Base-by-base conservation (phyloP, 2,113 vertebrate species). In the Corythoichthys intestinalis region DNA sequence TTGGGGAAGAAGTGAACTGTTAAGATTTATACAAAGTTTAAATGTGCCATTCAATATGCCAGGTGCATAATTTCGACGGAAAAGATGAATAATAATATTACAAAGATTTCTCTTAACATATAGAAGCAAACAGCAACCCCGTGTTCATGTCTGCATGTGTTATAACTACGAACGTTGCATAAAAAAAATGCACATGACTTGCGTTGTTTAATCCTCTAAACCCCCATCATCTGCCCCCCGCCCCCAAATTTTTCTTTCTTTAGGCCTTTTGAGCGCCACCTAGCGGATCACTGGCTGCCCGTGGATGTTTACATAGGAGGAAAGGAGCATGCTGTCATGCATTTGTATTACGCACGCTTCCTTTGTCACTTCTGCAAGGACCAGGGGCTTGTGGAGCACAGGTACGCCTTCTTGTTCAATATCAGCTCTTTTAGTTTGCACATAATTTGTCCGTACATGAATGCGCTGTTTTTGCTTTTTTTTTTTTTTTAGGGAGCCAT, bases 291-390 rank as follows among this genome's bases (percentile, higher is more conserved):
- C 84, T 99, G 97, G 97, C 92, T 99, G 91, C 97, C 97, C 1
- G 97, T 98, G 81, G 97, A 98, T 54, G 81, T 99, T 73, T 99
- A 99, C 85, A 89, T 98, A 0, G 96, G 97, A 11, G 97, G 96
- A 54, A 98, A 98, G 75, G 97, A 99, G 47, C 97, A 99, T 0
- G 97, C 96, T 0, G 95, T 98, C 77, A 96, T 99, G 97, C 97
- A 98, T 74, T 85, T 99, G 77, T 99, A 97, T 90, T 98, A 96
- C 0, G 95, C 97, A 0, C 93, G 97, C 38, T 98, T 99, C 89
- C 87, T 98, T 38, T 93, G 88, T 78, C 97, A 98, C 82, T 98
- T 99, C 88, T 98, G 95, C 88, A 89, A 88, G 39, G 89, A 94
- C 49, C 93, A 95, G 48, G 93, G 94, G 67, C 91, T 98, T 79